A percentile compares a stretch with the other conserved stretches of the same genome.
These are phyloP conservation scores for Oncorhynchus nerka DNA, from an alignment of 2,113 vertebrate species.

Conservation along the genomic window DNA sequence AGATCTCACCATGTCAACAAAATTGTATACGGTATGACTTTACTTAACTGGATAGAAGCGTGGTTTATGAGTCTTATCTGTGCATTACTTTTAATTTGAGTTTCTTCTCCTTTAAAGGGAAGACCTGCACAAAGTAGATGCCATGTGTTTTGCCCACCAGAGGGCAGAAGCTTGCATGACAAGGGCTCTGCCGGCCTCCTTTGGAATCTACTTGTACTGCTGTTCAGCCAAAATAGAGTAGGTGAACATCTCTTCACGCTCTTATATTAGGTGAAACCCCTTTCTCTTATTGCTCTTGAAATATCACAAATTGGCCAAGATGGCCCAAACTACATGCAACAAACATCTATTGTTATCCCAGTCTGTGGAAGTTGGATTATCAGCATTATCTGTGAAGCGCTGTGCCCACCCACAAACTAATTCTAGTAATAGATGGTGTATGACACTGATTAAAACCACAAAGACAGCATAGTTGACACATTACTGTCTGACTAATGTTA, in stretches of 20 bases:
- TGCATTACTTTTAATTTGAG: background rate
- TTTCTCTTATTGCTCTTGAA: background rate
- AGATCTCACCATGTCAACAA: no score
- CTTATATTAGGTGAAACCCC: conserved; percentile 12
- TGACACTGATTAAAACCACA: background rate
- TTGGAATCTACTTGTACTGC: conserved; percentile 85
- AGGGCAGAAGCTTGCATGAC: conserved; percentile 72
- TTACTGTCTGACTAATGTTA: background rate
- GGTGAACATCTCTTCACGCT: conserved; percentile 4
- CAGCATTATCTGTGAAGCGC: no score
- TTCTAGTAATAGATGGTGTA: background rate
- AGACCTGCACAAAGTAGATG: conserved; percentile 87
- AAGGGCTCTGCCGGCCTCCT: conserved; percentile 79
- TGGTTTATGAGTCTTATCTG: no score
- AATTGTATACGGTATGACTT: no score
- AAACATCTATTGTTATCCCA: no score
- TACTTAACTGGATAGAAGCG: no score
- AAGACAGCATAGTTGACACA: background rate
- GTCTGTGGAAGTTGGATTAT: no score
- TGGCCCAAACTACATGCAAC: no score
- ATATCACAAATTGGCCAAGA: no score
- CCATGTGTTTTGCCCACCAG: conserved; percentile 85
- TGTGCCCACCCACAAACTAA: no score
- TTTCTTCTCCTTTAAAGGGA: conserved; percentile 66
- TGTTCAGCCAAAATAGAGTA: conserved; percentile 91